phyloP scores from a whole-genome alignment of 2,888 invertebrate species.

The Syrphus vitripennis region DNA sequence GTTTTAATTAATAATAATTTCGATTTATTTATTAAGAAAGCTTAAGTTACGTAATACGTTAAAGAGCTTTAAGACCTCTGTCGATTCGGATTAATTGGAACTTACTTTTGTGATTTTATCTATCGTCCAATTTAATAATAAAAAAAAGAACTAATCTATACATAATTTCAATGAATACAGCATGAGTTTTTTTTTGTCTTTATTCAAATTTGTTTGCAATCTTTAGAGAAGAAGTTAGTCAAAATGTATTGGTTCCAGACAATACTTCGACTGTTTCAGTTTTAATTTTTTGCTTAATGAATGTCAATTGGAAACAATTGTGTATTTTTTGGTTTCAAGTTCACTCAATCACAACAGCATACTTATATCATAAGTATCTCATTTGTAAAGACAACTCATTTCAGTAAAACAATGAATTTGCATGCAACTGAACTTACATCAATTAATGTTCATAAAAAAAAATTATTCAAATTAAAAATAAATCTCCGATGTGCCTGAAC shows the following conservation, averaged over 20 bases:
- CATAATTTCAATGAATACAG: background rate
- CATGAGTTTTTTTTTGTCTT: background rate
- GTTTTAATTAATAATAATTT: background rate
- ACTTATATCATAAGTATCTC: background rate
- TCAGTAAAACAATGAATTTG: background rate
- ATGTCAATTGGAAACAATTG: background rate
- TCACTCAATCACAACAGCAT: background rate
- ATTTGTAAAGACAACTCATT: background rate
- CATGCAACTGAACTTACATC: background rate
- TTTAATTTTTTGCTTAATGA: background rate
- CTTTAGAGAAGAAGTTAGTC: too few species aligned
- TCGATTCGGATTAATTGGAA: conserved; percentile 6
- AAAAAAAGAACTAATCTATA: background rate
- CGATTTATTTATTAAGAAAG: background rate
- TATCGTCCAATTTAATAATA: background rate
- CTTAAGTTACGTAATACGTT: background rate
- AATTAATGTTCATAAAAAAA: background rate
- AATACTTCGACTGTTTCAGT: too few species aligned
- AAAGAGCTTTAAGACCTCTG: conserved; percentile 28
- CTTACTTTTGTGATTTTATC: conserved; percentile 3
- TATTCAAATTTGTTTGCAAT: background rate
- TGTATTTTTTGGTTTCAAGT: background rate
- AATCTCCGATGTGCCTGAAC: conserved; percentile 25
- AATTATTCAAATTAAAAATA: background rate
- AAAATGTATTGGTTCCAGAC: too few species aligned